phyloP scores from a whole-genome alignment of 2,888 invertebrate species.

The Epicampocera succincta region DNA sequence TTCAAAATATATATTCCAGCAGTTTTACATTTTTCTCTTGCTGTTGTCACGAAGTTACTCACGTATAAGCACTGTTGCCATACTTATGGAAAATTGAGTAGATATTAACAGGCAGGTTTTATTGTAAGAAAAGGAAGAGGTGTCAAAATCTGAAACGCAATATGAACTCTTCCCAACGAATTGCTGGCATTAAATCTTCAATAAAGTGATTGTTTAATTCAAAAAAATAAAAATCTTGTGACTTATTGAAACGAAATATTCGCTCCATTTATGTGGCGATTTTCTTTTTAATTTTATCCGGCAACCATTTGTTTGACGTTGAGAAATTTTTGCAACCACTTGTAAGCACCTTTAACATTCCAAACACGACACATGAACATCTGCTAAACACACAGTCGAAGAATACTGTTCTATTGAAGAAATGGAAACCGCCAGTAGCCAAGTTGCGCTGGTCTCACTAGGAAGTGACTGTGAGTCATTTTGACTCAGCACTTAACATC shows the following conservation, averaged over 20 bases:
- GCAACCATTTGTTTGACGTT: neutral
- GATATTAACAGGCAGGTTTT: no score
- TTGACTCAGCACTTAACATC: neutral
- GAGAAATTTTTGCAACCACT: slow-evolving; percentile 40
- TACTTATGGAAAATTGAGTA: no score
- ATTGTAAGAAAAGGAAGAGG: no score
- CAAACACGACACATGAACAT: neutral
- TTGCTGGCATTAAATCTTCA: no score
- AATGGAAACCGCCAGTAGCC: neutral
- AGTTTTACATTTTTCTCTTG: slow-evolving; percentile 7
- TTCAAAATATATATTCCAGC: slow-evolving; percentile 37
- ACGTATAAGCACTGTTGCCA: no score
- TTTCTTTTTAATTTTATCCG: neutral
- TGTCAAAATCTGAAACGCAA: no score
- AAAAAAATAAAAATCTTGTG: no score
- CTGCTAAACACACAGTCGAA: neutral
- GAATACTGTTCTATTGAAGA: neutral
- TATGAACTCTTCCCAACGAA: no score
- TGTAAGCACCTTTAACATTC: slow-evolving; percentile 21
- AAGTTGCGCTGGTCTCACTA: slow-evolving; percentile 32
- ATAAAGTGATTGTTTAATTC: no score
- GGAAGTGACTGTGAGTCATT: neutral
- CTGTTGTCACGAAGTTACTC: no score
- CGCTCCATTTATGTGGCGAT: no score
- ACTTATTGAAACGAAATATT: no score